Conservation (phyloP, 35 echinoderm and acorn worm genomes). For the Chiridota heheva region DNA sequence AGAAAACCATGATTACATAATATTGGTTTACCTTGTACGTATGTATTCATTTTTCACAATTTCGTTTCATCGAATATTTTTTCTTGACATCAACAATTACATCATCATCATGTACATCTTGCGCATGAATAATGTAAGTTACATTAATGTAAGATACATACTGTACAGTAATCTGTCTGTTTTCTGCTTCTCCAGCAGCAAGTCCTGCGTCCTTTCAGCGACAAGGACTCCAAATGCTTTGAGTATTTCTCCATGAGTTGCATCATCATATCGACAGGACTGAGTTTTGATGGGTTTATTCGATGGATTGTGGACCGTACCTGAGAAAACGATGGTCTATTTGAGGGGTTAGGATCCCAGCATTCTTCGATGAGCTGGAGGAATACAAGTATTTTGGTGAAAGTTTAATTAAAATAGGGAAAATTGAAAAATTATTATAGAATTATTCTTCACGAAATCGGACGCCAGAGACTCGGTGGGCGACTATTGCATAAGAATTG, state of each 20-base stretch:
- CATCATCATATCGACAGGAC: conserved; percentile 99
- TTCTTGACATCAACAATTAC: too few relatives aligned
- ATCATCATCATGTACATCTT: background rate
- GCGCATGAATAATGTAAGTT: background rate
- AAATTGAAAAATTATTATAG: too few relatives aligned
- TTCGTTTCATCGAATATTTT: too few relatives aligned
- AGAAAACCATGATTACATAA: too few relatives aligned
- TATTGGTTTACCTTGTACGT: too few relatives aligned
- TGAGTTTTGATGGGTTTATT: conserved; percentile 95
- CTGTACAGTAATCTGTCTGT: conserved; percentile 96
- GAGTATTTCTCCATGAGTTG: conserved; percentile 99
- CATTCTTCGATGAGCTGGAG: conserved; percentile 78
- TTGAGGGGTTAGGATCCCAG: conserved; percentile 66
- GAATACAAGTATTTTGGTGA: background rate
- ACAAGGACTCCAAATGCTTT: conserved; percentile 89
- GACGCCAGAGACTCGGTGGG: too few relatives aligned
- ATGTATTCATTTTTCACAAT: too few relatives aligned
- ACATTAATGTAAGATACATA: conserved; percentile 33
- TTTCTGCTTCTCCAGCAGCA: conserved; percentile 92
- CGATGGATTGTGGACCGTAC: conserved; percentile 71
- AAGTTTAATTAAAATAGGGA: background rate
- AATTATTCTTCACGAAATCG: too few relatives aligned
- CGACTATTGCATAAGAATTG: too few relatives aligned
- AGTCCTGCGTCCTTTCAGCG: conserved; percentile 81
- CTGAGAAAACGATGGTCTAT: conserved; percentile 79